Conservation (phyloP, 1,140 invertebrate species). For the Grapholita molesta region DNA sequence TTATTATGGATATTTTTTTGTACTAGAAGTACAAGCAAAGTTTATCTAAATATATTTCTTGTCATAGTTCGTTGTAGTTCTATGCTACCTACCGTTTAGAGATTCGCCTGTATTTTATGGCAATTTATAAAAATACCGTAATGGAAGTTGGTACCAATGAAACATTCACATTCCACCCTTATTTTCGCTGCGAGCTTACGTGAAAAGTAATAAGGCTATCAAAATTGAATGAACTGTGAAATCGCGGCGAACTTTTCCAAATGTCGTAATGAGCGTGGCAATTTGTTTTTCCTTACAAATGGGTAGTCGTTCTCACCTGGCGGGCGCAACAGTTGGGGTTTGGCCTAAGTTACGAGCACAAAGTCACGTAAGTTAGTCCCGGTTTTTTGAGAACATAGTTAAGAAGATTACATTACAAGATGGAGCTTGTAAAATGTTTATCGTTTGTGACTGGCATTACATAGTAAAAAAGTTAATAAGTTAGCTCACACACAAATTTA, state of each 20-base stretch:
- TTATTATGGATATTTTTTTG: too few relatives aligned
- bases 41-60: not conserved
- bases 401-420: not conserved
- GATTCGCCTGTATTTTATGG: not conserved
- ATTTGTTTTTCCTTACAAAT: conserved; percentile 61
- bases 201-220: conserved; percentile 34
- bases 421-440: not conserved
- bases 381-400: not conserved
- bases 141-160: not conserved
- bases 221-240: conserved; percentile 43
- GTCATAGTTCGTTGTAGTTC: not conserved
- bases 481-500: too few relatives aligned
- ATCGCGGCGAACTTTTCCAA: conserved; percentile 42
- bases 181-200: conserved; percentile 8
- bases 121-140: not conserved
- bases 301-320: conserved; percentile 48
- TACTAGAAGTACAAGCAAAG: too few relatives aligned
- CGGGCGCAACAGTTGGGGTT: conserved; percentile 49
- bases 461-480: too few relatives aligned
- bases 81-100: not conserved
- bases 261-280: conserved; percentile 52
- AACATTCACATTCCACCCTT: not conserved
- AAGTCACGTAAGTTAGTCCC: not conserved
- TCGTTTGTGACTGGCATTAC: too few relatives aligned
- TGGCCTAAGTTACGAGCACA: conserved; percentile 33